Evolutionary conservation across 2,113 vertebrate species (phyloP).

Genomic region (Holacanthus passer): DNA sequence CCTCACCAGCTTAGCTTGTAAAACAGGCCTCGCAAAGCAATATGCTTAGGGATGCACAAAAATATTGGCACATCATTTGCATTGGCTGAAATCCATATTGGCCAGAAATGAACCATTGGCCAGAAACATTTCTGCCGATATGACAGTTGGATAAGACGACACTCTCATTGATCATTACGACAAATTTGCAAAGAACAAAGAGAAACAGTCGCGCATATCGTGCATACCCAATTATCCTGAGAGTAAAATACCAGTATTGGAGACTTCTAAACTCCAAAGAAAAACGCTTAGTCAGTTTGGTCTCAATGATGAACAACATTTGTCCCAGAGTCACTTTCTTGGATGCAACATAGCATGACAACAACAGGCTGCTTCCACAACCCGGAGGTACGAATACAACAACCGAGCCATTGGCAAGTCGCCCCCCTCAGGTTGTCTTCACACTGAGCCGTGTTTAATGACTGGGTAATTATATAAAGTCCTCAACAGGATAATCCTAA

Average conservation of each 20-base stretch:
- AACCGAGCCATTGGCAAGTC: conserved; percentile 25
- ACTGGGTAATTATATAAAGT: conserved; percentile 76
- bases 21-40: conserved; percentile 13
- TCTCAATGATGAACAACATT: conserved; percentile 2
- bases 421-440: conserved; percentile 54
- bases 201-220: no score
- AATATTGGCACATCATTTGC: no score
- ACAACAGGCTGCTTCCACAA: conserved; percentile 17
- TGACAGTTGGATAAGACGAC: no score
- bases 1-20: neutral
- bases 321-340: conserved; percentile 24
- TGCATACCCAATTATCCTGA: no score
- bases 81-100: no score
- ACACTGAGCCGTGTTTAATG: conserved; percentile 68
- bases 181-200: no score
- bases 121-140: no score
- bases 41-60: no score
- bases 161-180: no score
- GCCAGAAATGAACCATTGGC: no score
- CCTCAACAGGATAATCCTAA: conserved; percentile 71
- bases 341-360: conserved; percentile 7
- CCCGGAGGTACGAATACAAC: conserved; percentile 20
- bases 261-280: neutral
- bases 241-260: neutral
- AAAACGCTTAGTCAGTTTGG: neutral